Evolutionary conservation across 2,888 invertebrate species (phyloP).

Genomic region (Drosophila trichaetosa): DNA sequence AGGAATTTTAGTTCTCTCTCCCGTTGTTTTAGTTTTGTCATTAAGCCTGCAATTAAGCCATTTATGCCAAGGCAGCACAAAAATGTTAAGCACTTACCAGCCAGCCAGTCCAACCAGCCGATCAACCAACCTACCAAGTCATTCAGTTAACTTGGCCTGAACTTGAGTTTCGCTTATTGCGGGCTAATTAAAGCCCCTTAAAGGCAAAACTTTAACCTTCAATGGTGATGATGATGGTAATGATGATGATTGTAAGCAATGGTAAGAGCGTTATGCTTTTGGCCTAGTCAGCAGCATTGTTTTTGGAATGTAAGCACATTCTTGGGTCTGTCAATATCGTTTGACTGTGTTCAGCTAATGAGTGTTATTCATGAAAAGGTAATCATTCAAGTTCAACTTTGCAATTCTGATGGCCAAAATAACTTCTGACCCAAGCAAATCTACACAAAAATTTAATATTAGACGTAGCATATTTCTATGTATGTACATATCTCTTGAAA

Average conservation of each 20-base stretch:
- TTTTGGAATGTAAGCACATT: conserved; percentile 17
- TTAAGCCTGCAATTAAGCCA: conserved; percentile 73
- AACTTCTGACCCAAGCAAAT: not conserved
- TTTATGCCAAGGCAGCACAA: conserved; percentile 76
- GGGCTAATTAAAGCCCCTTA: conserved; percentile 70
- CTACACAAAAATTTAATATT: not conserved
- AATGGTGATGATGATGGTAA: conserved; percentile 26
- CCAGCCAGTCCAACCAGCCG: not conserved
- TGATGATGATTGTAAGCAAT: conserved; percentile 31
- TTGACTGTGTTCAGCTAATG: conserved; percentile 51
- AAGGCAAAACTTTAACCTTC: conserved; percentile 50
- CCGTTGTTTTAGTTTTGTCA: conserved; percentile 46
- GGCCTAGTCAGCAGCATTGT: conserved; percentile 50
- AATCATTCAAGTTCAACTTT: conserved; percentile 49
- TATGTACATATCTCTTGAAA: not conserved
- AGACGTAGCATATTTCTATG: not conserved
- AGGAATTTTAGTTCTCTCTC: conserved; percentile 51
- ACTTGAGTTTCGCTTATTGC: conserved; percentile 50
- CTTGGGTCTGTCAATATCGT: conserved; percentile 5
- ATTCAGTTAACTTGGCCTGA: conserved; percentile 28
- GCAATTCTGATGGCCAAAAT: conserved; percentile 6
- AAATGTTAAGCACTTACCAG: conserved; percentile 62
- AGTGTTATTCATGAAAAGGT: conserved; percentile 56
- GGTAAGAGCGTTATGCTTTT: conserved; percentile 38
- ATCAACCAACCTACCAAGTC: conserved; percentile 1